Base-by-base conservation (phyloP, 2,113 vertebrate species). In the Pavo muticus region DNA sequence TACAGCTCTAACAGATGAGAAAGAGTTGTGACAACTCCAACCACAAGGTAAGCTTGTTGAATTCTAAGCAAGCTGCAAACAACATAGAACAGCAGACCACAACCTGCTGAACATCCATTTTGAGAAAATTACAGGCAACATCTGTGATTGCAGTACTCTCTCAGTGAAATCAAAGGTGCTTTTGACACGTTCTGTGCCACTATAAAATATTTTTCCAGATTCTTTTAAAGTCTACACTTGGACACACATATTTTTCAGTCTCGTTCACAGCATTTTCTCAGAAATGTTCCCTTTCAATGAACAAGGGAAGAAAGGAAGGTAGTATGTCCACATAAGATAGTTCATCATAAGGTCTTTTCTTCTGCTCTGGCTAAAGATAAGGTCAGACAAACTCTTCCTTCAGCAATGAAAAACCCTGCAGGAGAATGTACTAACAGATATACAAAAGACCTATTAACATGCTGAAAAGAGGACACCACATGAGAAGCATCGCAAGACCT, bases 211-310 rank as follows among this genome's bases (percentile, higher is more conserved):
- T 27, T 68, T 91, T 60, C 61, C 61, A n/a, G 13, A 86, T 37
- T 70, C 37, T 45, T 37, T 39, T 37, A 7, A 91, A 71, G 14
- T 29, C 65, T 88, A 73, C n/a, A 44, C 19, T 61, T 56, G 54
- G 0, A 87, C 30, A 92, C 5, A 59, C 39, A 14, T 18, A 52
- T 52, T 69, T 87, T 76, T 48, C 35, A 84, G 35, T 18, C 25
- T 87, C 52, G 60, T 78, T 84, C 60, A 88, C 4, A 14, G 40
- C 4, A 25, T 63, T 71, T 82, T 88, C 35, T 60, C 45, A 84
- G 84, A 92, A 79, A 24, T 39, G 50, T 10, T 77, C 44, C 64
- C 29, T 11, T 81, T 74, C 84, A 92, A 42, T 75, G 59, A 94
- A 78, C 3, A 78, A 50, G 8, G 13, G 15, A 82, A 75, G 45